Evolutionary conservation across 2,888 invertebrate species (phyloP).

Genomic region (Strigamia transsilvanica): DNA sequence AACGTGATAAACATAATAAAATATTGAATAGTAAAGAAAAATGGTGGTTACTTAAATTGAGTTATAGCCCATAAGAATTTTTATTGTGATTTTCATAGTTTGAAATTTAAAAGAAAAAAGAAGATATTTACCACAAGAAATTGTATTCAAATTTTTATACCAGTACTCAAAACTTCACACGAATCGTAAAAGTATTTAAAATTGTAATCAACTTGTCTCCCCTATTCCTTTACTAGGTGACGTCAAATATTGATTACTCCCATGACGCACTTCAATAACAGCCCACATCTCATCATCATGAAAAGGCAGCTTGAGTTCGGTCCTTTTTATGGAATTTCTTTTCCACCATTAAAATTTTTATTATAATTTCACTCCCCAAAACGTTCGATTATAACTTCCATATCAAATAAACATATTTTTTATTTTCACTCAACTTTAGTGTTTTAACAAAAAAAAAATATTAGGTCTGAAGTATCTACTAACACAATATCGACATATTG

Average conservation of each 20-base stretch:
- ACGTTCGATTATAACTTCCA: not conserved
- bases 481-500: constrained; percentile 18
- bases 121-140: not conserved
- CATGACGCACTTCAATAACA: constrained; percentile 9
- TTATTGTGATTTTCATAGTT: constrained; percentile 2
- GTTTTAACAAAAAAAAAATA: not conserved
- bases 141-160: not conserved
- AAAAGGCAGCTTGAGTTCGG: constrained; percentile 13
- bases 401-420: not conserved
- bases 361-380: not conserved
- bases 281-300: constrained; percentile 11
- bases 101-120: not conserved
- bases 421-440: not conserved
- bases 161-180: not conserved
- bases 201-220: not conserved
- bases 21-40: constrained; percentile 5
- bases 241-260: constrained; percentile 3
- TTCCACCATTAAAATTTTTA: not conserved
- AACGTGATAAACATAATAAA: constrained; percentile 19
- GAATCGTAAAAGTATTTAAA: constrained; percentile 12
- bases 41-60: constrained; percentile 12
- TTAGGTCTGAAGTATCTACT: not conserved
- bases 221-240: not conserved
- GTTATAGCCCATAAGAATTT: not conserved
- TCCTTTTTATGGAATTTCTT: not conserved